Evolutionary conservation across 2,888 invertebrate species (phyloP), one percentile per base, ranked within the genome.

Genomic region (Erebia ligea): DNA sequence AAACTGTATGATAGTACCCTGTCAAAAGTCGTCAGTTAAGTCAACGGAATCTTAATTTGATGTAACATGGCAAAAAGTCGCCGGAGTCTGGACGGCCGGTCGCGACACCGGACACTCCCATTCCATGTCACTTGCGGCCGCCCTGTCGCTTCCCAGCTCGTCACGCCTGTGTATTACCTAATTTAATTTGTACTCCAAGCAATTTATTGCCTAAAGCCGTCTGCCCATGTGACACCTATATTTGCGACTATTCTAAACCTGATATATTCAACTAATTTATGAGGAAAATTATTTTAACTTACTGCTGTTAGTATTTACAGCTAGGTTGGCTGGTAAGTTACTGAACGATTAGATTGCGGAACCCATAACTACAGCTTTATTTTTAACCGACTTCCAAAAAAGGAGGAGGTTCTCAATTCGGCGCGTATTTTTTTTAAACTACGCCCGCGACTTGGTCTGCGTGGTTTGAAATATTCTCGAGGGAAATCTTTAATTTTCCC

Each of bases 111-210:
- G 90, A 82, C 87, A 89, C 91, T 84, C 92, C 92, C 92, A 87
- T 92, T 92, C 87, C 92, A 84, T 92, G 92, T 92, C 90, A 84
- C 82, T 80, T 79, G 84, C 81, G 85, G 84, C 84, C 84, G 80
- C 82, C 84, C 81, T 74, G 84, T 84, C 85, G 88, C 85, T 86
- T 88, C 90, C 86, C 84, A 82, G 84, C 89, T 90, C 90, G 91
- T 91, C 92, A 92, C 89, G 83, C 84, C 82, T 86, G 86, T 88
- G 90, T 90, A 91, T 92, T 90, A 92, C 91, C 91, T 92, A 92
- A 92, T 92, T 92, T 92, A 92, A 92, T 92, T 92, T 91, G 92
- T 90, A 89, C 86, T 86, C 87, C 81, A 85, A 88, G 82, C 88
- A 91, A 92, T 92, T 92, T 92, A 92, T 91, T 87, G 87, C 83